Evolutionary conservation across 2,888 invertebrate species (phyloP), one percentile per base, ranked within the genome.

Genomic region (Lathronympha strigana): DNA sequence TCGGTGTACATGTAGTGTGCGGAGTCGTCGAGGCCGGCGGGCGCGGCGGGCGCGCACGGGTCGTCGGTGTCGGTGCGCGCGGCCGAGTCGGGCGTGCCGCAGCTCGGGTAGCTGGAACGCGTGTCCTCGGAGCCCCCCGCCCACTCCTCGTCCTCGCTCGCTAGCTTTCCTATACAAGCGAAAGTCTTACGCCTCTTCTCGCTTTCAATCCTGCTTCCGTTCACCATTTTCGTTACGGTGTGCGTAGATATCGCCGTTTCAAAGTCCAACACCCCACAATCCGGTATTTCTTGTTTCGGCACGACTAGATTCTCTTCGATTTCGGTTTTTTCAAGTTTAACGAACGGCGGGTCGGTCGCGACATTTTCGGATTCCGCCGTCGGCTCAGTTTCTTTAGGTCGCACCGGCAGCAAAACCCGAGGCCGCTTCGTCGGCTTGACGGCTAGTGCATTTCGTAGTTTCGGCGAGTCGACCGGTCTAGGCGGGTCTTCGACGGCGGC

Each of bases 91-190:
- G 91, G 91, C 0, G 88, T 86, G 0, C 82, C 86, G 0, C 90
- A 90, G 6, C 87, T 76, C 0, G 89, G 89, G 73, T 81, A 89
- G 71, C 89, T 90, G 1, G 89, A 90, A 73, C 84, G 76, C 0
- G 90, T 90, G 4, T 91, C 91, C 21, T 90, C 90, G 3, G 90
- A 92, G 62, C 82, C 73, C 66, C 76, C 77, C 53, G 53, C 53
- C 86, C 84, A 87, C 4, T 92, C 91, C 3, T 91, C 91, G 2
- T 90, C 91, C 43, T 91, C 91, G 63, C 88, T 90, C 1, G 74
- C 38, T 28, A 68, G 78, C 68, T 79, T 83, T 0, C 81, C 70
- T 25, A 82, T 73, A 2, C 76, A 57, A 0, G 80, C 81, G 15
- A 85, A 81, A 1, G 75, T 76, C 68, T 79, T 82, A 38, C 72